phyloP scores from a whole-genome alignment of 2,888 invertebrate species.

The Phytoseiulus persimilis region DNA sequence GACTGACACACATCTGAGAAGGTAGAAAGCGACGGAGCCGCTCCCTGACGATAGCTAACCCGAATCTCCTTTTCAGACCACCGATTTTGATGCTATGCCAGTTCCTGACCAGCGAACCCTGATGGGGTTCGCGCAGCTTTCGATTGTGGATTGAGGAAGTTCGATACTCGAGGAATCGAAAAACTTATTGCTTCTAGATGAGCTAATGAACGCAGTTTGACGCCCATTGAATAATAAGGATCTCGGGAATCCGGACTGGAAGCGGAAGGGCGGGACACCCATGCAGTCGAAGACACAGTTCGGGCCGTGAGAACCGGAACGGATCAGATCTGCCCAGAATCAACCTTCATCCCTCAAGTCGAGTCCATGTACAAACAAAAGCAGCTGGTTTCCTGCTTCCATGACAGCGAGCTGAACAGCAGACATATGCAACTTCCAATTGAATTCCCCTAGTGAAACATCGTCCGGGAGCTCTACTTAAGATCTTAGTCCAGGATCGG shows the following conservation, averaged over 20 bases:
- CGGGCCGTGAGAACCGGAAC: not conserved
- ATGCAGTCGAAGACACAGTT: not conserved
- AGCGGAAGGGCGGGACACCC: not conserved
- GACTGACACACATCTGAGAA: no score
- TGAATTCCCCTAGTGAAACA: not conserved
- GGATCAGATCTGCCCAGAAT: not conserved
- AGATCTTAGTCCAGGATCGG: not conserved
- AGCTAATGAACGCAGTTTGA: not conserved
- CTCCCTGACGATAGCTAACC: no score
- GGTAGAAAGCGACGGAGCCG: not conserved
- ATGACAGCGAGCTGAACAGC: not conserved
- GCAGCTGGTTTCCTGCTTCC: not conserved
- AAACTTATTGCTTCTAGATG: not conserved
- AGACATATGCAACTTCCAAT: not conserved
- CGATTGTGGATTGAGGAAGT: constrained; percentile 65
- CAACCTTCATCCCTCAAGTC: not conserved
- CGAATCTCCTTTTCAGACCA: constrained; percentile 50
- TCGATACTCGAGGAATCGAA: not conserved
- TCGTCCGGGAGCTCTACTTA: not conserved
- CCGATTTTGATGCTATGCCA: constrained; percentile 57
- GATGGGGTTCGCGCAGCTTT: constrained; percentile 94
- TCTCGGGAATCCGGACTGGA: not conserved
- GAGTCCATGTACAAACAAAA: not conserved
- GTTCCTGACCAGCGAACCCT: constrained; percentile 86
- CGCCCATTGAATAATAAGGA: not conserved